These are phyloP conservation scores for Sylvilagus floridanus DNA, from an alignment of 2,797 vertebrate genomes.

Conservation along the genomic window DNA sequence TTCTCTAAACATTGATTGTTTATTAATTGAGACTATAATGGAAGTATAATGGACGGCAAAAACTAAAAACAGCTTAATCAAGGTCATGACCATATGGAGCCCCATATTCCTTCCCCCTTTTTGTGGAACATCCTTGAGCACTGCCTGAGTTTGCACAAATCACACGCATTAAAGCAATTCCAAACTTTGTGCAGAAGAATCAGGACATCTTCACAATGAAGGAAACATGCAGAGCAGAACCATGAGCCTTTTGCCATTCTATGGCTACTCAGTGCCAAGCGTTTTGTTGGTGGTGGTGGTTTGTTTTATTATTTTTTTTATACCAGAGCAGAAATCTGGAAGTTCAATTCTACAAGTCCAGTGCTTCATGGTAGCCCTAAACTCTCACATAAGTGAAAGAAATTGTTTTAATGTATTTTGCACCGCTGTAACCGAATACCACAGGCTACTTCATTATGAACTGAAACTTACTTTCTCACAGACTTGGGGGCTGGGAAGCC, in stretches of 20 bases:
- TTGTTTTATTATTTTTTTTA: too few relatives aligned
- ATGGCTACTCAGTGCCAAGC: background rate
- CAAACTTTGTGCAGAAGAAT: background rate
- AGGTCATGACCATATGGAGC: background rate
- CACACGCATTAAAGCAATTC: background rate
- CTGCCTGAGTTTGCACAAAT: background rate
- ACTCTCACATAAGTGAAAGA: background rate
- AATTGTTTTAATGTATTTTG: background rate
- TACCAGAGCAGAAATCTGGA: background rate
- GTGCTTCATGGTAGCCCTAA: background rate
- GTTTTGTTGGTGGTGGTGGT: background rate
- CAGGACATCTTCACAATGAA: background rate
- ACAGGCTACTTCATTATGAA: background rate
- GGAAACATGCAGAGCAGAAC: background rate
- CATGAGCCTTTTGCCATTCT: accelerated
- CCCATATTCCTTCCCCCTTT: background rate
- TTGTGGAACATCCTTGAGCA: background rate
- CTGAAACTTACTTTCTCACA: background rate
- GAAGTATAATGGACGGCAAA: conserved; percentile 80
- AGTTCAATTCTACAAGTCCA: background rate
- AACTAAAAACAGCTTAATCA: conserved; percentile 80
- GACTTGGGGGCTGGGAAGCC: background rate
- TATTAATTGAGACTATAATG: conserved; percentile 78
- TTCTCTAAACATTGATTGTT: conserved; percentile 78
- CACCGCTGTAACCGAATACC: background rate